Base-by-base conservation (phyloP, 2,113 vertebrate species). In the Embiotoca jacksoni region DNA sequence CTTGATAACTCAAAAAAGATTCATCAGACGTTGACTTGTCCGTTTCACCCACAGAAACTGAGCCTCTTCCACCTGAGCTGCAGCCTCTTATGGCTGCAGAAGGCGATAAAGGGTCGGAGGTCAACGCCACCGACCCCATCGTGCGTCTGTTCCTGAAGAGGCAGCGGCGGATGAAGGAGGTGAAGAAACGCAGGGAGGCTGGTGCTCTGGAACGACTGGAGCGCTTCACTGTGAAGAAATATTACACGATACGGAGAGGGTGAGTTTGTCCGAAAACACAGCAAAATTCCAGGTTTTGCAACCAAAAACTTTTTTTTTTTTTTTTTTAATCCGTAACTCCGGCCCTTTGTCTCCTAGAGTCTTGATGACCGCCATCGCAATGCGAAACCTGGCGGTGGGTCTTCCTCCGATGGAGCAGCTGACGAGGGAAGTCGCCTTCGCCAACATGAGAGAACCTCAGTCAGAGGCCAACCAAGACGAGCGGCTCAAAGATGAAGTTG, bases 311-410 rank as follows among this genome's bases (percentile, higher is more conserved):
- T 23, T 23, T 23, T 23, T 23, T 23, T 23, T 23, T 23, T 23
- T 23, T 23, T 23, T 23, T 23, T 23, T 1, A 23, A 23, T 23
- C 23, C 23, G 23, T 30, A 16, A 50, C 44, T 16, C 41, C 13
- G 15, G 31, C 10, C 13, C 6, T 16, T n/a, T 61, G 41, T 44
- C n/a, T 5, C 57, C 9, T 6, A 98, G 97, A 57, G 95, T 98
- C 69, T 87, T 99, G 71, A 98, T 99, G 98, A 97, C 96, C 0
- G 87, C 93, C 30, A 98, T 98, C 7, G 96, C 98, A 0, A 83
- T 99, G 67, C 93, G 98, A 52, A 99, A 99, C 88, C 90, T 99
- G 81, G 87, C 71, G 0, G 70, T 97, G 23, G 98, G 97, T 5
- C 95, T 96, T 3, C 97, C 98, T 0, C 89, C 96, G 3, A 35